These are phyloP conservation scores for Ophion slaviceki DNA, from an alignment of 2,888 invertebrate species.

Conservation along the genomic window DNA sequence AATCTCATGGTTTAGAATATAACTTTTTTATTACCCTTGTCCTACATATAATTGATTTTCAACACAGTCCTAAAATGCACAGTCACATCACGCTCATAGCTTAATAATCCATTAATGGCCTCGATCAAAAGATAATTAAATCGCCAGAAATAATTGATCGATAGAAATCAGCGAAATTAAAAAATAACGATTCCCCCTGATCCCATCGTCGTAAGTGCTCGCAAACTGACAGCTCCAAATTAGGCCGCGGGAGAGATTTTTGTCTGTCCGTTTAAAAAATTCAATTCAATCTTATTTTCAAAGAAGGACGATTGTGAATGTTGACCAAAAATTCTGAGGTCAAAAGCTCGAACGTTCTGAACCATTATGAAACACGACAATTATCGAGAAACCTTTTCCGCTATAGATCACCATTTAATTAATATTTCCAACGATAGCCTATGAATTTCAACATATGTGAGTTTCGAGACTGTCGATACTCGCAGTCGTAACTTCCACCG, in stretches of 20 bases:
- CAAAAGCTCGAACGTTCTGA: conserved; percentile 14
- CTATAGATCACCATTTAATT: background rate
- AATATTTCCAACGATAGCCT: conserved; percentile 40
- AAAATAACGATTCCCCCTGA: background rate
- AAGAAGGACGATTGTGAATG: conserved; percentile 14
- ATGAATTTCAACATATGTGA: conserved; percentile 27
- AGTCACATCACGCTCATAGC: no score
- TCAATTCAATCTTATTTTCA: background rate
- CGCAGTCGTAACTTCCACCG: conserved; percentile 4
- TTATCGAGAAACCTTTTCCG: conserved; percentile 33
- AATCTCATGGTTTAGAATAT: no score
- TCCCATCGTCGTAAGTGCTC: background rate
- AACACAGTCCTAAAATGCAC: no score
- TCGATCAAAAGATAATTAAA: background rate
- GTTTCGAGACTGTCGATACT: conserved; percentile 32
- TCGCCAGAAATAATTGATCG: background rate
- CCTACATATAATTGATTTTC: no score
- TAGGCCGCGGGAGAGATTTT: conserved; percentile 3
- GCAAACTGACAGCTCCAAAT: background rate
- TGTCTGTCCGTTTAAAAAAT: background rate
- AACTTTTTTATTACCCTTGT: no score
- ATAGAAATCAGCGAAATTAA: background rate
- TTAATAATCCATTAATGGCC: background rate
- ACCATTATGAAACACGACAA: conserved; percentile 52
- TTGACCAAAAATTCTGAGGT: conserved; percentile 5